Evolutionary conservation across 2,888 invertebrate species (phyloP), one percentile per base, ranked within the genome.

Genomic region (Zelleria hepariella): DNA sequence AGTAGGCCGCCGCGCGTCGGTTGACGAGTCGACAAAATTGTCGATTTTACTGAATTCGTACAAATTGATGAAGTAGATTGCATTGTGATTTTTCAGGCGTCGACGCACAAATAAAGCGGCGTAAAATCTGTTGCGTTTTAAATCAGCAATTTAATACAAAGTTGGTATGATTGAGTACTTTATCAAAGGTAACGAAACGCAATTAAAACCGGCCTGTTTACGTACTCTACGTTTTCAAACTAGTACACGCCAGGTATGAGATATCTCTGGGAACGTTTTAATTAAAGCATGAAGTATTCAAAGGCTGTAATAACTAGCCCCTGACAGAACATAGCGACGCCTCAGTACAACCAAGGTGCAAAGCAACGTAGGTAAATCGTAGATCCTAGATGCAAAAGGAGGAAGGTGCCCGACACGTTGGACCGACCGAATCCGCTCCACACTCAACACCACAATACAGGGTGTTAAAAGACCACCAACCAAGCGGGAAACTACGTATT

Each of bases 231-330:
- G 15, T 42, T 42, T 42, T 42, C 32, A 42, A 42, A 42, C 10
- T 42, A 42, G 32, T 42, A 15, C 15, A 3, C 32, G 32, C 32
- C 15, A 15, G 64, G 68, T 71, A 70, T 69, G 71, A 73, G 77
- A 74, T 68, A 64, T 66, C 62, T 65, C 65, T 64, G 69, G 68
- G 67, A 70, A 64, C 66, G 68, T 74, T 82, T 80, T 82, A 82
- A 83, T 83, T 82, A 82, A 78, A 73, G 69, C 75, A 76, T 78
- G 70, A 77, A 78, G 74, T 75, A 80, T 82, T 78, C 79, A 80
- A 78, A 79, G 73, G 69, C 70, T 71, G 74, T 73, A 74, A 77
- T 77, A 78, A 77, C 75, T 72, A 73, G 67, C 61, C 64, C 62
- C 52, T 32, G 47, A 53, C 48, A 60, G 57, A 60, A 58, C 58